Percentiles rank a stretch among this genome's conserved stretches.
These are phyloP conservation scores for Platichthys stellatus DNA, from an alignment of 2,113 vertebrate genomes.

Conservation along the genomic window DNA sequence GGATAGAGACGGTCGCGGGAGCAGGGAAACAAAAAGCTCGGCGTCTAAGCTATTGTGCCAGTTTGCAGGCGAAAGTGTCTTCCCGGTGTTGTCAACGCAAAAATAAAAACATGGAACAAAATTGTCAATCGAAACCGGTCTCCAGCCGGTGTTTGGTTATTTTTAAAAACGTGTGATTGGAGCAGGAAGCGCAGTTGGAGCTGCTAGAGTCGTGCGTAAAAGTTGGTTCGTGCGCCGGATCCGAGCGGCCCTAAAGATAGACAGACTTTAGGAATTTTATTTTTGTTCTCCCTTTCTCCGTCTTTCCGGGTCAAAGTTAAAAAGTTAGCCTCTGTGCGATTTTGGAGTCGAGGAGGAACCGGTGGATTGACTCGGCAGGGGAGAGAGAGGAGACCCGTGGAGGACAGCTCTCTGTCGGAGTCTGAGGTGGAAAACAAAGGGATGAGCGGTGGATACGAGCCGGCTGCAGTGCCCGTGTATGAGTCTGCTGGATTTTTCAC, in stretches of 20 bases:
- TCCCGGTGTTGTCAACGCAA: neutral
- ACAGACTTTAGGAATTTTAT: constrained; percentile 52
- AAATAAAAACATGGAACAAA: neutral
- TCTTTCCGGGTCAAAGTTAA: constrained; percentile 50
- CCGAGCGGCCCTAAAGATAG: constrained; percentile 43
- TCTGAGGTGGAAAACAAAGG: constrained; percentile 79
- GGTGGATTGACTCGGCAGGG: constrained; percentile 64
- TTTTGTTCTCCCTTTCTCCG: constrained; percentile 3
- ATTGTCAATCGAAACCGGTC: constrained; percentile 25
- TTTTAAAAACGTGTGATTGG: constrained; percentile 34
- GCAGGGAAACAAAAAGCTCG: constrained; percentile 49
- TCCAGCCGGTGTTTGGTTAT: constrained; percentile 19
- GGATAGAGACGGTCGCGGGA: constrained; percentile 58
- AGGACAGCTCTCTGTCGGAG: constrained; percentile 74
- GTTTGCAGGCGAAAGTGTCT: neutral
- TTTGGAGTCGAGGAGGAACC: constrained; percentile 53
- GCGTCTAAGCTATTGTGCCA: constrained; percentile 24
- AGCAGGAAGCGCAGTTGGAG: constrained; percentile 47
- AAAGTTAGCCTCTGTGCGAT: constrained; percentile 45
- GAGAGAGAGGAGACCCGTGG: constrained; percentile 60
- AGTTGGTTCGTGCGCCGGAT: constrained; percentile 53
- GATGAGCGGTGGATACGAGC: constrained; percentile 75
- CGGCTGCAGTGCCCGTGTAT: constrained; percentile 68
- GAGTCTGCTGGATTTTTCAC: constrained; percentile 81
- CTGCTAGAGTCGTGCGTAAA: constrained; percentile 55